phyloP scores from a whole-genome alignment of 2,797 vertebrate genomes.

The Lagodon rhomboides region DNA sequence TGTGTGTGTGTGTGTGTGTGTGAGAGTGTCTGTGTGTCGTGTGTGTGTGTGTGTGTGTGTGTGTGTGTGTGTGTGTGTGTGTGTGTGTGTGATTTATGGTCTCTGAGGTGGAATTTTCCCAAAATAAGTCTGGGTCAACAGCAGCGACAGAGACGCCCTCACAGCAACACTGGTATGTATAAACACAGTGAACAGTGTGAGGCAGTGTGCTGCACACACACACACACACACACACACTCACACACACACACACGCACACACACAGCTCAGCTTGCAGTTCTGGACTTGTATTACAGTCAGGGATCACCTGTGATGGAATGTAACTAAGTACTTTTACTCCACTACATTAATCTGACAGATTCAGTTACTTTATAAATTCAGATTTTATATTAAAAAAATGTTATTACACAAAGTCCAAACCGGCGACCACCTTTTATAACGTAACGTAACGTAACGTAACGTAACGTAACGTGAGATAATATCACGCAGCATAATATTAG shows the following conservation, averaged over 20 bases:
- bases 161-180: constrained; percentile 84
- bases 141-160: constrained; percentile 94
- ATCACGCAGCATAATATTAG: too few species aligned
- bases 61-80: constrained; percentile 22
- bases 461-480: too few species aligned
- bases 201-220: constrained; percentile 33
- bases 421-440: too few species aligned
- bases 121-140: constrained; percentile 98
- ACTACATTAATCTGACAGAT: too few species aligned
- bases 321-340: neutral
- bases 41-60: constrained; percentile 19
- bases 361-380: too few species aligned
- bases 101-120: constrained; percentile 96
- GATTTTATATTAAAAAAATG: too few species aligned
- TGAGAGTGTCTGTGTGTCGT: too few species aligned
- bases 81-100: constrained; percentile 92
- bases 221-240: constrained; percentile 4
- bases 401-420: too few species aligned
- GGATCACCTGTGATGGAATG: neutral
- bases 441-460: too few species aligned
- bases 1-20: constrained; percentile 6
- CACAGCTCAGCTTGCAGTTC: neutral
- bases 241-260: neutral
- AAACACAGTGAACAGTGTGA: constrained; percentile 47
- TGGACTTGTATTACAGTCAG: neutral